Percentiles rank a stretch among this genome's conserved stretches.
These are phyloP conservation scores for Meiosimyza decipiens DNA, from an alignment of 2,888 invertebrate genomes.

Conservation along the genomic window DNA sequence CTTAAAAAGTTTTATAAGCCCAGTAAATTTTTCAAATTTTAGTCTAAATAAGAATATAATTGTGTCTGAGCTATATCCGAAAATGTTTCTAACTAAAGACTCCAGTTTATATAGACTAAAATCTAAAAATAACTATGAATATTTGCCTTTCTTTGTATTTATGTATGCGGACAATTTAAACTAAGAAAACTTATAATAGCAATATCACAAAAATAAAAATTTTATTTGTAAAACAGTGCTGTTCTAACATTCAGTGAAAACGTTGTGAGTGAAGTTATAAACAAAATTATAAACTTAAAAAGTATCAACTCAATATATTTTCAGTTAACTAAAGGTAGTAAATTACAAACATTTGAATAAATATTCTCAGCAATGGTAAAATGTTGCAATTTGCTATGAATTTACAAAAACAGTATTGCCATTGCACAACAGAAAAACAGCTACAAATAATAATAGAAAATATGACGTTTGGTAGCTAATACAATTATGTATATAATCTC, in stretches of 20 bases:
- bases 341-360: background rate
- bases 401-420: background rate
- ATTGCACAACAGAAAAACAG: constrained; percentile 21
- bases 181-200: background rate
- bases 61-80: no score
- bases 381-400: constrained; percentile 2
- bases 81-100: no score
- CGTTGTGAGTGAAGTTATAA: constrained; percentile 10
- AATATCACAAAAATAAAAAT: no score
- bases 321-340: background rate
- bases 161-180: no score
- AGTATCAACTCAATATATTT: background rate
- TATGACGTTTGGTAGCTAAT: background rate
- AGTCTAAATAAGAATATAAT: no score
- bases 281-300: background rate
- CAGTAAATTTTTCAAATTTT: no score
- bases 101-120: no score
- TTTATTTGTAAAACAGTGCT: constrained; percentile 14
- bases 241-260: constrained; percentile 30
- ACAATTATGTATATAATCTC: constrained; percentile 1
- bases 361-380: constrained; percentile 1
- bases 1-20: no score
- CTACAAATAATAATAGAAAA: constrained; percentile 39
- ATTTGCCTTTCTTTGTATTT: no score
- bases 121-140: no score